A percentile compares a stretch with the other conserved stretches of the same genome.
Evolutionary conservation across 2,113 vertebrate genomes (phyloP).

Genomic region (Halcyon senegalensis): DNA sequence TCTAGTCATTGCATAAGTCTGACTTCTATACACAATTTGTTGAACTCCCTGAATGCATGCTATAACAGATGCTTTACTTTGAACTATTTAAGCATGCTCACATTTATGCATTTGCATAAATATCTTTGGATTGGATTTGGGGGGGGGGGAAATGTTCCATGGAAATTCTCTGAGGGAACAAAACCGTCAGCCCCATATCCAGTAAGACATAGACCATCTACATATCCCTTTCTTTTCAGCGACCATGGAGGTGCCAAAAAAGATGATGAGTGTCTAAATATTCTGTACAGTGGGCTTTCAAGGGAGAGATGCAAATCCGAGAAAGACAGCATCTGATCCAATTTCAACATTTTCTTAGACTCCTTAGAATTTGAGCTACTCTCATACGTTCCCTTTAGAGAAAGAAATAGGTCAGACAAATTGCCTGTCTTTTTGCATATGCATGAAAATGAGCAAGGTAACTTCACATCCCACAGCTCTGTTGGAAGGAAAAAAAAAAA

Average conservation of each 20-base stretch:
- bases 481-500: background rate
- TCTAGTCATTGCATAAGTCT: background rate
- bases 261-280: background rate
- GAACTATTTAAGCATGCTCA: background rate
- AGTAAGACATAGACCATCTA: background rate
- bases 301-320: background rate
- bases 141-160: background rate
- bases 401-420: conserved; percentile 33
- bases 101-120: background rate
- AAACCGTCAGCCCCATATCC: background rate
- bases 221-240: background rate
- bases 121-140: background rate
- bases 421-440: conserved; percentile 9
- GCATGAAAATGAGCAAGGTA: conserved; percentile 1
- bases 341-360: background rate
- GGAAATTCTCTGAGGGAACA: background rate
- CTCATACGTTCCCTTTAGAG: background rate
- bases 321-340: background rate
- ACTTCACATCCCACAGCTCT: background rate
- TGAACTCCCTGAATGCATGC: background rate
- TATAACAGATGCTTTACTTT: background rate
- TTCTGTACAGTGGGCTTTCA: background rate
- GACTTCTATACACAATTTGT: background rate
- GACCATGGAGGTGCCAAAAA: background rate
- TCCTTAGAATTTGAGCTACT: background rate